Conservation (phyloP, 2,888 invertebrate species). For the Macaria liturata region DNA sequence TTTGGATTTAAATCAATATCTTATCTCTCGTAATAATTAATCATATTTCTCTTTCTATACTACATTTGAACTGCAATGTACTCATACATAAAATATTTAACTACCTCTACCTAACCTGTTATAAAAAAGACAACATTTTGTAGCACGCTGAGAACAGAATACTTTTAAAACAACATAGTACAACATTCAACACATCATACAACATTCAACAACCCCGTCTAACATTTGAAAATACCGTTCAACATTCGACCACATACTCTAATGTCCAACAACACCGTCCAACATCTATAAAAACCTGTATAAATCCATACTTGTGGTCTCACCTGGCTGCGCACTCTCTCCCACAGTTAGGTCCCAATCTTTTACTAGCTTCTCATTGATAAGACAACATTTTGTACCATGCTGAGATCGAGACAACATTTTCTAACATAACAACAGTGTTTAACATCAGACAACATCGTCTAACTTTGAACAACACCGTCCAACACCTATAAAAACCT, state of each 20-base stretch:
- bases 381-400: neutral
- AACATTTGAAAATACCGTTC: neutral
- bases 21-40: too few species aligned
- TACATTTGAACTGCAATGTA: too few species aligned
- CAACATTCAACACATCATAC: too few species aligned
- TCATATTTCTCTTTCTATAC: too few species aligned
- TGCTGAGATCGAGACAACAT: neutral
- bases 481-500: conserved; percentile 3
- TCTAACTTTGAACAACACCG: neutral
- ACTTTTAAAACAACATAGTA: too few species aligned
- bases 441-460: neutral
- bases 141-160: too few species aligned
- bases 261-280: too few species aligned
- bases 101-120: too few species aligned
- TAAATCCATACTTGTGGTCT: conserved; percentile 23
- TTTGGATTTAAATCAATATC: too few species aligned
- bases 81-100: too few species aligned
- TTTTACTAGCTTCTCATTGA: too few species aligned
- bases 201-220: neutral
- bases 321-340: conserved; percentile 95
- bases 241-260: neutral
- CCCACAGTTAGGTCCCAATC: conserved; percentile 93
- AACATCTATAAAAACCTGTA: neutral
- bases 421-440: neutral
- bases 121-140: too few species aligned